Evolutionary conservation across 1,140 invertebrate genomes (phyloP).

Genomic region (Drosophila ironensis): DNA sequence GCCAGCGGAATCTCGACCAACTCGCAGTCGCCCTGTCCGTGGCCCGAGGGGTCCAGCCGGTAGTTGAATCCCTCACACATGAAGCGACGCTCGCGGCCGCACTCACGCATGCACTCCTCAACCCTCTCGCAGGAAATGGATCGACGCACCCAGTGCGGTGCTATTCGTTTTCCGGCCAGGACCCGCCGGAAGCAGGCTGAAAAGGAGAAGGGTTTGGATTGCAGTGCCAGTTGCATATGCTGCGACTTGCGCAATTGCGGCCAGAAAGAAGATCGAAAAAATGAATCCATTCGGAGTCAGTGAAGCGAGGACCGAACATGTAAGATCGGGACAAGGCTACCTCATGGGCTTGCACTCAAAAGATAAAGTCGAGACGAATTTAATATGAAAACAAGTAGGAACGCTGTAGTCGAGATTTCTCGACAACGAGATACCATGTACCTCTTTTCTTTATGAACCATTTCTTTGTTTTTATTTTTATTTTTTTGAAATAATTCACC

Average conservation of each 20-base stretch:
- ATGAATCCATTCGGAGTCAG: slow-evolving; percentile 24
- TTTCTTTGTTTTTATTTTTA: no score
- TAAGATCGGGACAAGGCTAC: slow-evolving; percentile 43
- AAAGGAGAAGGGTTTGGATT: slow-evolving; percentile 43
- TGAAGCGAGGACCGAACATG: slow-evolving; percentile 54
- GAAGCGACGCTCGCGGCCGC: slow-evolving; percentile 88
- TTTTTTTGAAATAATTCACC: no score
- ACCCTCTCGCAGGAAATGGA: slow-evolving; percentile 87
- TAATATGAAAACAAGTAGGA: no score
- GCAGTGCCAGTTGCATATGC: slow-evolving; percentile 37
- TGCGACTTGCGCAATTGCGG: slow-evolving; percentile 40
- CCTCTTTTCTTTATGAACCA: no score
- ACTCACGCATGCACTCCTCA: slow-evolving; percentile 88
- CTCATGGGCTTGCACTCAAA: slow-evolving; percentile 17
- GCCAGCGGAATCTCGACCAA: slow-evolving; percentile 86
- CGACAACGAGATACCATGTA: no score
- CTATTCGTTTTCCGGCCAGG: slow-evolving; percentile 86
- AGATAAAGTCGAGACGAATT: no score
- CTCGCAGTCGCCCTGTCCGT: slow-evolving; percentile 88
- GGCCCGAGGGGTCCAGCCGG: slow-evolving; percentile 85
- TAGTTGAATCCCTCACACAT: slow-evolving; percentile 92
- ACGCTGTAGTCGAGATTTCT: no score
- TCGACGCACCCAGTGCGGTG: slow-evolving; percentile 85
- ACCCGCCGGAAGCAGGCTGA: slow-evolving; percentile 89
- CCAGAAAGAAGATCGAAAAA: slow-evolving; percentile 16